Conservation (phyloP, 2,113 vertebrate species). For the Callorhinus ursinus region DNA sequence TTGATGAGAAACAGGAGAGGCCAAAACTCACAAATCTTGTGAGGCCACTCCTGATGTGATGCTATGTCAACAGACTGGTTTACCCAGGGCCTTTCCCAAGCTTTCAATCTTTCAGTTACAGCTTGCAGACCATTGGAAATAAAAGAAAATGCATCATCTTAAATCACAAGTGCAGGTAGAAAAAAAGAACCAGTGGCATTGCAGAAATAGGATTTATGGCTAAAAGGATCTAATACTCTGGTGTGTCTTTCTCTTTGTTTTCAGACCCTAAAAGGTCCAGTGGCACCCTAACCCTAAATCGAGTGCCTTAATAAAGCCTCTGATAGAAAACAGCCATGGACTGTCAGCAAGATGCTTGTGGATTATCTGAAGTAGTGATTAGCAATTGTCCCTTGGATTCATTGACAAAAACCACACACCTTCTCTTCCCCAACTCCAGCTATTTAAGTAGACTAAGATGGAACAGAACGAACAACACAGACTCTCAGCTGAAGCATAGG, state of each 20-base stretch:
- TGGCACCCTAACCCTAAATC: constrained; percentile 9
- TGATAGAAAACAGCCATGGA: constrained; percentile 4
- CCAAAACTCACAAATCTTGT: constrained; percentile 35
- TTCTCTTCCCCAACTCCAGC: background rate
- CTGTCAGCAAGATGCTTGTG: background rate
- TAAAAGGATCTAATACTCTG: background rate
- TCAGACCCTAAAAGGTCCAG: background rate
- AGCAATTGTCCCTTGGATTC: background rate
- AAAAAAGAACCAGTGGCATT: background rate
- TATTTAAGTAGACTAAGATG: background rate
- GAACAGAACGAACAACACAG: background rate
- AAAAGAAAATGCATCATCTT: constrained; percentile 19
- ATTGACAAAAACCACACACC: background rate
- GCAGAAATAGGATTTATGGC: background rate
- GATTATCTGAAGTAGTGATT: constrained; percentile 22
- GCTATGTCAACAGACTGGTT: background rate
- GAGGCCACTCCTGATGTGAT: background rate
- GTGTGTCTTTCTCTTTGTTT: background rate
- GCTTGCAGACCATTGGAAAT: background rate
- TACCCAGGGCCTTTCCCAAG: background rate
- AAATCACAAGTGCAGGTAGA: background rate
- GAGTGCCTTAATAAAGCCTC: constrained; percentile 19
- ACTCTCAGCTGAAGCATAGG: background rate
- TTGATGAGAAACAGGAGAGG: constrained; percentile 40
- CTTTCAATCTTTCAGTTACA: background rate